Evolutionary conservation across 2,888 invertebrate genomes (phyloP).

Genomic region (Leptopilina drosophilae): DNA sequence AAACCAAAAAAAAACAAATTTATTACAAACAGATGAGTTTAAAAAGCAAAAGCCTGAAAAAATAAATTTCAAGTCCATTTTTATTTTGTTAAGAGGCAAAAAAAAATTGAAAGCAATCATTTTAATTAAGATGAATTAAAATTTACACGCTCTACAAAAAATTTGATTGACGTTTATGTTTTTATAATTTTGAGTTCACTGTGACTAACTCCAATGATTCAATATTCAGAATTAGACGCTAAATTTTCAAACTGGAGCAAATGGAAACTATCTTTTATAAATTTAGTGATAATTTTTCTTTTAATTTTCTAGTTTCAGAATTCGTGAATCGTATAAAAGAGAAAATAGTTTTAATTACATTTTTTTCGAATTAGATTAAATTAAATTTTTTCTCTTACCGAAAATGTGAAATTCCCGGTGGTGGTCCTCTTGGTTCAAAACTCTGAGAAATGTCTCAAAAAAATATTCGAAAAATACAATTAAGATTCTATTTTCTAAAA

Average conservation of each 20-base stretch:
- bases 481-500: not conserved
- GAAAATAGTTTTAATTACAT: no score
- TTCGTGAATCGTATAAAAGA: no score
- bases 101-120: no score
- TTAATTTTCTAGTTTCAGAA: no score
- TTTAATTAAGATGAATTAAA: not conserved
- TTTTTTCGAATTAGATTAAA: no score
- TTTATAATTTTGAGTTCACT: not conserved
- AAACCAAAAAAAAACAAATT: not conserved
- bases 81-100: no score
- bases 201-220: not conserved
- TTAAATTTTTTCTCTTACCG: no score
- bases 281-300: no score
- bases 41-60: not conserved
- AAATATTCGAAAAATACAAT: not conserved
- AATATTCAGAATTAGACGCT: not conserved
- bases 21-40: not conserved
- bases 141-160: constrained; percentile 8
- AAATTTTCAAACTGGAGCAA: not conserved
- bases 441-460: no score
- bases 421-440: no score
- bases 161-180: not conserved
- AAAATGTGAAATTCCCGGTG: no score
- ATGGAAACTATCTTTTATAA: no score
- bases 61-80: not conserved